These are phyloP conservation scores for Lycopodina hypogea DNA, from an alignment of 37 sponge, comb jelly and placozoan genomes.

Conservation along the genomic window DNA sequence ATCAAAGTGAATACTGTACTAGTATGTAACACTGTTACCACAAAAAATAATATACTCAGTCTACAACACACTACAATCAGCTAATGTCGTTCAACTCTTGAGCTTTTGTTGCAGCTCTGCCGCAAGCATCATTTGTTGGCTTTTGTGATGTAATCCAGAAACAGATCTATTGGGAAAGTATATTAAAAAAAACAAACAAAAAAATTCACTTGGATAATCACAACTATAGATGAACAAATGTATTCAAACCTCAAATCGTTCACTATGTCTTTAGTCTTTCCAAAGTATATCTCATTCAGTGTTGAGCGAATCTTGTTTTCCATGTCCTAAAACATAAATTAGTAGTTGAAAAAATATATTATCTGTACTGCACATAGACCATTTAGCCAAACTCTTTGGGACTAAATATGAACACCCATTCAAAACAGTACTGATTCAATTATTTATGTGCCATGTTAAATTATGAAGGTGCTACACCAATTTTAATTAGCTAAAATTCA, in stretches of 20 bases:
- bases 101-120: conserved; percentile 46
- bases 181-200: too few species aligned
- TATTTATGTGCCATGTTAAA: background rate
- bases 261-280: conserved; percentile 88
- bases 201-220: too few species aligned
- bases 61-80: conserved; percentile 12
- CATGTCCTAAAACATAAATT: conserved; percentile 65
- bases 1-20: too few species aligned
- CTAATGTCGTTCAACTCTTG: conserved; percentile 9
- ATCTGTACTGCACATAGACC: background rate
- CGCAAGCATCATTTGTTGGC: conserved; percentile 40
- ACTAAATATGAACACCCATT: too few species aligned
- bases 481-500: too few species aligned
- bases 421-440: too few species aligned
- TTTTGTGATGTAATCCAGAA: conserved; percentile 35
- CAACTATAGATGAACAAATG: too few species aligned
- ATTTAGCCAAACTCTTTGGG: background rate
- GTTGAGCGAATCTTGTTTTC: conserved; percentile 88
- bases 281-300: conserved; percentile 94
- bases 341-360: background rate
- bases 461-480: too few species aligned
- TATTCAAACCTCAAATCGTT: conserved; percentile 83
- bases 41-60: background rate
- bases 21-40: background rate
- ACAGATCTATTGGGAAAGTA: conserved; percentile 45